Evolutionary conservation across 92 coral and sea anemone genomes (phyloP), one percentile per base, ranked within the genome.

Genomic region (Hydrozoanthus gracilis): DNA sequence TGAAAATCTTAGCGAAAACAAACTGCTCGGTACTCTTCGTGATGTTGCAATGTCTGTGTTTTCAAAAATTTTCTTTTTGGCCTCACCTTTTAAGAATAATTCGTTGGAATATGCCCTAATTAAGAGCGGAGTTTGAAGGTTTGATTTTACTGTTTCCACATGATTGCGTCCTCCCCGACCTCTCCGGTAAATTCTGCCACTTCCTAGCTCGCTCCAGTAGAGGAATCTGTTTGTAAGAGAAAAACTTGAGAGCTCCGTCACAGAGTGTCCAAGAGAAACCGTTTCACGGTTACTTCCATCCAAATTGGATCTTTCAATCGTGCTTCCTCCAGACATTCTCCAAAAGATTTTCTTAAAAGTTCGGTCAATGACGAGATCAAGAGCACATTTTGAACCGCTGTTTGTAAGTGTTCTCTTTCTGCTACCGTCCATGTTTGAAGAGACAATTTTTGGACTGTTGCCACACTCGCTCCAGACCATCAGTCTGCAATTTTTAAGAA

Each of bases 401-500:
- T 76, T 73, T 45, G 74, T 56, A 70, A 92, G 50, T 8, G 56
- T 44, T 61, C 72, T 83, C 35, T 88, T 76, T 15, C 44, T 71
- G 18, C 87, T 73, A 6, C 93, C 95, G 54, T 90, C 95, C 92
- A 92, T 90, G 61, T 88, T 86, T 8, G 91, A 87, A 55, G 76
- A 64, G 82, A 90, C 91, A 45, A 92, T 90, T 84, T 54, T 90
- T 0, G 90, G 91, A 20, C 73, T 75, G 5, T 71, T 52, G 11
- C 92, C 92, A 83, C 93, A 90, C 72, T 88, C 91, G 13, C 91
- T 87, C 95, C 95, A 92, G 1, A 76, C 88, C 93, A 92, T 89
- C 55, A 87, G 62, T 18, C 95, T 92, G 56, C 13, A 35, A 54
- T 27, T 27, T 27, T 27, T 27, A 82, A 83, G 9, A 35, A 4